Base-by-base conservation (phyloP, 2,113 vertebrate genomes). In the Mystacornis crossleyi region DNA sequence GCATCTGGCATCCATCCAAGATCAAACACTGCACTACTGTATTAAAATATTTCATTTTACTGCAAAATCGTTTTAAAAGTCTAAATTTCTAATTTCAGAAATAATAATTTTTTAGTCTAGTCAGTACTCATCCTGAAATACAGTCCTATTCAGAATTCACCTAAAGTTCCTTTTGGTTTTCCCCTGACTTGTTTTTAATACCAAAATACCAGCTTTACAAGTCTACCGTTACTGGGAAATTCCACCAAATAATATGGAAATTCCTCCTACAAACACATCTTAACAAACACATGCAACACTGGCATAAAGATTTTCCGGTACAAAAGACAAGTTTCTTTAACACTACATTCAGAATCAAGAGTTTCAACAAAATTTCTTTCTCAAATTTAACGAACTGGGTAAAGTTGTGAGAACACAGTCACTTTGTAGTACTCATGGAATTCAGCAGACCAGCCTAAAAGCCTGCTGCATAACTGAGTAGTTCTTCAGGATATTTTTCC, bases 211-310 rank as follows among this genome's bases (percentile, higher is more conserved):
- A 73, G 34, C 69, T 61, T 93, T 61, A 36, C 54, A 83, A 82
- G 64, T 42, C 73, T 25, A 47, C 47, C 0, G 4, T 55, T 78
- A 84, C 47, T 16, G 83, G 91, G 93, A 95, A 97, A 92, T 92
- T 92, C 93, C 93, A 86, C 38, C 42, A 92, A 93, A 90, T 91
- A 73, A 42, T 11, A 67, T 25, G 80, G 91, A 92, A 96, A 95
- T 91, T 81, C 81, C 70, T 91, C 40, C 60, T 19, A 74, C 71
- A 58, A 42, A 42, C 42, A 34, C 34, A 86, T 50, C 18, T 55
- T 45, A 70, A 79, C 17, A 70, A 83, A 80, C 18, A 65, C 2
- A 3, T 14, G 48, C 14, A 81, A 81, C 6, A 34, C 33, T 54
- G 21, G 51, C 43, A 82, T 23, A 43, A 94, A 61, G 23, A 34